Evolutionary conservation across 2,113 vertebrate species (phyloP).

Genomic region (Calyptommatus sinebrachiatus): DNA sequence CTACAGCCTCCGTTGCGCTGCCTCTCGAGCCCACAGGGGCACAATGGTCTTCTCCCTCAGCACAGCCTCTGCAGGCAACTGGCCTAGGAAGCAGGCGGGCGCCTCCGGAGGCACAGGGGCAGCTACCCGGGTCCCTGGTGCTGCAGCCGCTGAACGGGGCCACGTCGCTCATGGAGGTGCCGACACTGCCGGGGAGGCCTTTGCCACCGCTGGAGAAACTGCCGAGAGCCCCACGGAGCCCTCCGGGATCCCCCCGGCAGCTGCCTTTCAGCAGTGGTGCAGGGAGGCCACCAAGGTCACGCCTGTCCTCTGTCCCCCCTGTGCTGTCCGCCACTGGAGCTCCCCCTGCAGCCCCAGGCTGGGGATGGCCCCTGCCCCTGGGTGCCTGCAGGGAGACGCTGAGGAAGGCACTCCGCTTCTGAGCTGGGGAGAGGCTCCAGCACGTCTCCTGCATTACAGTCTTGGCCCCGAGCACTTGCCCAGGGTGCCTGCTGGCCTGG

Average conservation of each 20-base stretch:
- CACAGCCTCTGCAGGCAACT: conserved; percentile 39
- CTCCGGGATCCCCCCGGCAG: conserved; percentile 40
- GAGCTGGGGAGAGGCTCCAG: conserved; percentile 68
- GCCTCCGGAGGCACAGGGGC: conserved; percentile 49
- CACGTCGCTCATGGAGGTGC: conserved; percentile 76
- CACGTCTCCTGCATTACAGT: conserved; percentile 74
- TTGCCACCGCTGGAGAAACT: conserved; percentile 63
- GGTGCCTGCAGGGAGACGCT: conserved; percentile 87
- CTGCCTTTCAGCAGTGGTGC: conserved; percentile 20
- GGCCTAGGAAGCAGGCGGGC: conserved; percentile 37
- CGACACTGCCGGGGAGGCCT: conserved; percentile 67
- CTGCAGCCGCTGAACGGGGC: conserved; percentile 81
- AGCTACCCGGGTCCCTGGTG: conserved; percentile 68
- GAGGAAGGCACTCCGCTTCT: conserved; percentile 82
- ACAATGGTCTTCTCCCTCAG: conserved; percentile 25
- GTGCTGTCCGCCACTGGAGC: conserved; percentile 36
- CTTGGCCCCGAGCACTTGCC: conserved; percentile 58
- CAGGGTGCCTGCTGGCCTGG: conserved; percentile 75
- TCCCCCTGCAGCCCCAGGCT: conserved; percentile 37
- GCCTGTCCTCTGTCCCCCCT: conserved; percentile 42
- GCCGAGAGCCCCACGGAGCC: conserved; percentile 48
- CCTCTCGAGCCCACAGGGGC: conserved; percentile 61
- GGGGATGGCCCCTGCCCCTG: conserved; percentile 63
- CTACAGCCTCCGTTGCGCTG: conserved; percentile 71
- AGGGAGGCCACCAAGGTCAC: conserved; percentile 38